Conservation (phyloP, 2,797 vertebrate species). For the Geotrypetes seraphini region DNA sequence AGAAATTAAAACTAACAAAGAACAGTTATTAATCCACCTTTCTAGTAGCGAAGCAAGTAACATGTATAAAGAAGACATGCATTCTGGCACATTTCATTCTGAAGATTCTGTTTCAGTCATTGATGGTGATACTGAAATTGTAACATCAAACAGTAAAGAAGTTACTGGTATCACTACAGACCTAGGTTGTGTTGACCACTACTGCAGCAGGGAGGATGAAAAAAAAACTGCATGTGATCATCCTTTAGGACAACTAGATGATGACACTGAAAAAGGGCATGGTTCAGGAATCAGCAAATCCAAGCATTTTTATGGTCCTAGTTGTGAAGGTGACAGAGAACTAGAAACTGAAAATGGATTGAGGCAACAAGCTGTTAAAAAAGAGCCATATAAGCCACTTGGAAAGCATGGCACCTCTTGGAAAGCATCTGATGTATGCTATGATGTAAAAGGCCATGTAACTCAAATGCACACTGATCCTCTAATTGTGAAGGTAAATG, state of each 20-base stretch:
- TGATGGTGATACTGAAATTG: too few species aligned
- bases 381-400: neutral
- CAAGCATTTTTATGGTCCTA: constrained; percentile 2
- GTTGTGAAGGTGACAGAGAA: neutral
- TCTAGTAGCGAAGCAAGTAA: neutral
- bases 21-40: neutral
- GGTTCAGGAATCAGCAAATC: neutral
- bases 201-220: too few species aligned
- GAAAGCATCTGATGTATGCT: neutral
- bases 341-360: neutral
- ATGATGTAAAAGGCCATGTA: rapidly evolving
- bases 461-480: too few species aligned
- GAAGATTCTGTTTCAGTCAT: rapidly evolving
- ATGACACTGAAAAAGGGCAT: neutral
- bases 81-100: too few species aligned
- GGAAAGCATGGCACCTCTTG: neutral
- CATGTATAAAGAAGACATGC: neutral
- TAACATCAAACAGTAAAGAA: too few species aligned
- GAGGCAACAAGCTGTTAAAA: neutral
- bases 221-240: too few species aligned
- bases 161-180: too few species aligned
- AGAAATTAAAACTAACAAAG: neutral
- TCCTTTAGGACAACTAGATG: neutral
- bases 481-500: too few species aligned
- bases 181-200: too few species aligned